Evolutionary conservation across 2,113 vertebrate species (phyloP), one percentile per base, ranked within the genome.

Genomic region (Deroptyus accipitrinus): DNA sequence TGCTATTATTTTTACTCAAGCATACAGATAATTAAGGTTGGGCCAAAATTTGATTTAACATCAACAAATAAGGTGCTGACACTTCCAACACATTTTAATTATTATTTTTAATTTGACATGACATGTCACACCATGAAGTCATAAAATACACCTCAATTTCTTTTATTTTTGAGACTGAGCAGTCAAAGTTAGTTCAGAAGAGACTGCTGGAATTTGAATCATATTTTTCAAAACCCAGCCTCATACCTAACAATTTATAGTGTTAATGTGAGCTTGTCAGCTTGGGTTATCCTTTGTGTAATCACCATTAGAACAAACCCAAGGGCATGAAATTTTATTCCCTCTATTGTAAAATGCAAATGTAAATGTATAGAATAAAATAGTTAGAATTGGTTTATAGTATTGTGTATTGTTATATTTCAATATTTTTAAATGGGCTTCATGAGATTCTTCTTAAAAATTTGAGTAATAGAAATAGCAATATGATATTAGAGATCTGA

Each of bases 211-310:
- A 55, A 82, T 24, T 17, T 51, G 14, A 87, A 68, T 37, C 3
- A 24, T 28, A 6, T 57, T 66, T 79, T 90, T 55, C 39, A 73
- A 22, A 44, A 77, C 73, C 41, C 3, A 35, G 17, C 16, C 10
- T 67, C 8, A 54, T 39, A 62, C 35, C 8, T 31, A 62, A 25
- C 46, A 9, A 41, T 55, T 84, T 69, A 48, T 61, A 55, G 6
- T 83, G 83, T 57, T 75, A 80, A 13, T 57, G 24, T 83, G 75
- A 83, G 41, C 41, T 86, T 83, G 79, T 85, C 92, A 90, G 4
- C 20, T 54, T 92, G 54, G 49, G 79, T 94, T 93, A 93, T 66
- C 22, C 8, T 69, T 83, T 95, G 33, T 80, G 35, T 41, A 93
- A 75, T 62, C 1, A 0, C 39, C 49, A 61, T 80, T 73, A 83